Conservation (phyloP, 1,140 invertebrate species). For the Ladona fulva region DNA sequence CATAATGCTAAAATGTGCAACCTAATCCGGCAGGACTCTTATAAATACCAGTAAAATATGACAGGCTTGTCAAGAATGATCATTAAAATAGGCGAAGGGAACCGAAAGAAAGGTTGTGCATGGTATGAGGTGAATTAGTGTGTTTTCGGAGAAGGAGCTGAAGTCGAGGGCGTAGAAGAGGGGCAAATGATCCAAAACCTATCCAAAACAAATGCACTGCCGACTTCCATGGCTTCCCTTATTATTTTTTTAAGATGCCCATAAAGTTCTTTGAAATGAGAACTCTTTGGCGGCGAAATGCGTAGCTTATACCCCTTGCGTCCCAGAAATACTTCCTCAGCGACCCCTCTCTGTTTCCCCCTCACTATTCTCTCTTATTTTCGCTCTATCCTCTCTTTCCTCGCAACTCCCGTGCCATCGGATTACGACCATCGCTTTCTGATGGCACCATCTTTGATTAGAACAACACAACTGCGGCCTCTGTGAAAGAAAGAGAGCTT, state of each 20-base stretch:
- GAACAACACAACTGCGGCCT: no score
- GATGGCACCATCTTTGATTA: no score
- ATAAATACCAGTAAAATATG: no score
- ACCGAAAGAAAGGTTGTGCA: no score
- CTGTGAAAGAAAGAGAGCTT: no score
- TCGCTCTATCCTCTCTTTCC: neutral
- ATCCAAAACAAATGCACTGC: neutral
- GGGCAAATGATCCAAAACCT: neutral
- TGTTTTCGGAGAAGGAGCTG: neutral
- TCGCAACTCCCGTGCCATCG: neutral
- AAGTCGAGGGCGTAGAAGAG: neutral
- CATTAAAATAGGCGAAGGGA: no score
- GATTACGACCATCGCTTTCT: no score
- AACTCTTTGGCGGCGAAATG: neutral
- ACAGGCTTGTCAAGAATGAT: no score
- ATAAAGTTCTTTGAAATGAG: slow-evolving; percentile 10
- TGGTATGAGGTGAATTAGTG: neutral
- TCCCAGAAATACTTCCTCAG: neutral
- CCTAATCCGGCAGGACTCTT: no score
- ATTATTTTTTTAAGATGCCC: neutral
- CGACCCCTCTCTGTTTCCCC: neutral
- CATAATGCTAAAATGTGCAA: no score
- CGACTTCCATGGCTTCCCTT: neutral
- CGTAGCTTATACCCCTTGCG: neutral
- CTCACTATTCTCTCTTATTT: neutral